These are phyloP conservation scores for Hedya salicella DNA, from an alignment of 2,888 invertebrate species.

Conservation along the genomic window DNA sequence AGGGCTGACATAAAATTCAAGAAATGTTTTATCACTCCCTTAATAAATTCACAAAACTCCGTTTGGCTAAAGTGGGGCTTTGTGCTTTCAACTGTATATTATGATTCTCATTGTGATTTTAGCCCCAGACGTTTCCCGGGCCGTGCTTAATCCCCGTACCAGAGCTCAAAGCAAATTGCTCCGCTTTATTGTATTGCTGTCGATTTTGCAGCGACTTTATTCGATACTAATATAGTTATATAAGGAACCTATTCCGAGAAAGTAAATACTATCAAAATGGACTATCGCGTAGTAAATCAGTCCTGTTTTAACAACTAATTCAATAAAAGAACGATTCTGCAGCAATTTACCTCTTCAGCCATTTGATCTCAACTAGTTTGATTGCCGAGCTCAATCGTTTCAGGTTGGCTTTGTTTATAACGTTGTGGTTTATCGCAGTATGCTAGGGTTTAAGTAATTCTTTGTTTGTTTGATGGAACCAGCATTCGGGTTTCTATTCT, in stretches of 20 bases:
- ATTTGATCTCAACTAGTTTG: not conserved
- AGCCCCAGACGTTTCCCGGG: conserved; percentile 51
- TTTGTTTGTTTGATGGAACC: no score
- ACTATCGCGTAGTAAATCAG: conserved; percentile 13
- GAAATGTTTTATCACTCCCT: conserved; percentile 50
- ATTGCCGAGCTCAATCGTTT: not conserved
- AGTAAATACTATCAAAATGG: conserved; percentile 17
- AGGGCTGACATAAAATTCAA: conserved; percentile 41
- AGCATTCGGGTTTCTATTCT: no score
- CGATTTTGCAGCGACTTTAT: conserved; percentile 44
- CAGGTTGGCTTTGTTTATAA: not conserved
- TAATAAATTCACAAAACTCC: conserved; percentile 52
- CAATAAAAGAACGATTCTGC: conserved; percentile 15
- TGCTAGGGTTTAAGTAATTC: no score
- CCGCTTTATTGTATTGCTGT: conserved; percentile 51
- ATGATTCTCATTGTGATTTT: conserved; percentile 58
- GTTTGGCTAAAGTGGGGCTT: conserved; percentile 55
- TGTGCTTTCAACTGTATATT: conserved; percentile 59
- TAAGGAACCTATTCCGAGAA: not conserved
- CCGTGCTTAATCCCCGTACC: conserved; percentile 55
- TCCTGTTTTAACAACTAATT: conserved; percentile 23
- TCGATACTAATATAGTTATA: conserved; percentile 29
- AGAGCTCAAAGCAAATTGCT: conserved; percentile 56
- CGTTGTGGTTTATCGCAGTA: no score
- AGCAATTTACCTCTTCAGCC: conserved; percentile 13